Conservation (phyloP, 2,113 vertebrate species). For the Climacteris rufus region DNA sequence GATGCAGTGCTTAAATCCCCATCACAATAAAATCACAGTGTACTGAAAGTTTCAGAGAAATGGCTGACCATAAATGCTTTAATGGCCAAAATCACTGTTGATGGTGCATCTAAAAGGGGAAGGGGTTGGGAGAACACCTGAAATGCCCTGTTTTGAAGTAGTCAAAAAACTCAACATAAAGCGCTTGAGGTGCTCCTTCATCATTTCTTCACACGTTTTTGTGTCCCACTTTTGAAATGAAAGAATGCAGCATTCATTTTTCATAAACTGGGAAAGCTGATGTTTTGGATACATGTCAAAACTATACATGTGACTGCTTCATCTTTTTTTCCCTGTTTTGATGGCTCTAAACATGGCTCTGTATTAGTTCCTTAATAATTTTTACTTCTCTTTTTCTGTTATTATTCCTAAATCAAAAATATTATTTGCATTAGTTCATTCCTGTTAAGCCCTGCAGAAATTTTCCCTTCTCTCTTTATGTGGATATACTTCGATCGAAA, state of each 20-base stretch:
- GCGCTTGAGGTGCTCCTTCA: background rate
- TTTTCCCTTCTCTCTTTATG: background rate
- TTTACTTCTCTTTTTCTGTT: background rate
- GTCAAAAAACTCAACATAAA: background rate
- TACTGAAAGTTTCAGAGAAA: background rate
- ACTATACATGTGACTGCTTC: background rate
- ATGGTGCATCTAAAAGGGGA: background rate
- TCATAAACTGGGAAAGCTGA: background rate
- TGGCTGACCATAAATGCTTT: background rate
- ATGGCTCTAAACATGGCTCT: background rate
- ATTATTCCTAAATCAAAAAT: conserved; percentile 34
- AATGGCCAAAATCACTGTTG: background rate
- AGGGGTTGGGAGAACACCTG: background rate
- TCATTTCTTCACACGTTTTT: background rate
- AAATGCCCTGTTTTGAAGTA: background rate
- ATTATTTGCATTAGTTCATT: conserved; percentile 17
- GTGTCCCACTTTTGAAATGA: background rate
- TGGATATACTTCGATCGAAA: background rate
- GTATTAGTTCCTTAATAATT: background rate
- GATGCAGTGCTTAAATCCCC: background rate
- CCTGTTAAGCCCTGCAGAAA: background rate
- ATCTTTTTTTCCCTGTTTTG: background rate
- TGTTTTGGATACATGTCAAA: background rate
- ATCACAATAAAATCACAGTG: background rate
- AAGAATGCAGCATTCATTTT: background rate